Conservation (phyloP, 2,797 vertebrate species). For the Falco concolor region DNA sequence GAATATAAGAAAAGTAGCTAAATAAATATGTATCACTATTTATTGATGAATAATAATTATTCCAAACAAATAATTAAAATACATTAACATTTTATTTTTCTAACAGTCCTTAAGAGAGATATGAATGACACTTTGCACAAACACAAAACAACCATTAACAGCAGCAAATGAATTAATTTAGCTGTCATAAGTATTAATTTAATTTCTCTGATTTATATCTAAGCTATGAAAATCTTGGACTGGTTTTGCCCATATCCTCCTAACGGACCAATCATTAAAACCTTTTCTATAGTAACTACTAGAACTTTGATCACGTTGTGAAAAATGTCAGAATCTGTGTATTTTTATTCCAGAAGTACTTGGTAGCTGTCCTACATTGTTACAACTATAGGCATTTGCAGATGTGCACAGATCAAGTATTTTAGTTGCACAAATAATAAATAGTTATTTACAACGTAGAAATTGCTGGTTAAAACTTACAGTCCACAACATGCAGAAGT, state of each 20-base stretch:
- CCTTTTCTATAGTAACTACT: background rate
- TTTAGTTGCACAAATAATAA: background rate
- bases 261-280: background rate
- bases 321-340: background rate
- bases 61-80: background rate
- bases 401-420: background rate
- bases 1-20: background rate
- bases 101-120: background rate
- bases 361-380: background rate
- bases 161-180: background rate
- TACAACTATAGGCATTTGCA: background rate
- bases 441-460: background rate
- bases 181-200: background rate
- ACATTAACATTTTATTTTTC: background rate
- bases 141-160: background rate
- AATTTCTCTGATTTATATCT: background rate
- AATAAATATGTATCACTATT: background rate
- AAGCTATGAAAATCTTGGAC: background rate
- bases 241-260: background rate
- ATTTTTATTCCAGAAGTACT: background rate
- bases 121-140: background rate
- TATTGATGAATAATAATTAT: background rate
- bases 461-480: background rate
- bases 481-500: background rate
- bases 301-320: background rate